Percentiles rank a stretch among this genome's conserved stretches.
phyloP scores from a whole-genome alignment of 2,113 vertebrate species.

The Entelurus aequoreus region DNA sequence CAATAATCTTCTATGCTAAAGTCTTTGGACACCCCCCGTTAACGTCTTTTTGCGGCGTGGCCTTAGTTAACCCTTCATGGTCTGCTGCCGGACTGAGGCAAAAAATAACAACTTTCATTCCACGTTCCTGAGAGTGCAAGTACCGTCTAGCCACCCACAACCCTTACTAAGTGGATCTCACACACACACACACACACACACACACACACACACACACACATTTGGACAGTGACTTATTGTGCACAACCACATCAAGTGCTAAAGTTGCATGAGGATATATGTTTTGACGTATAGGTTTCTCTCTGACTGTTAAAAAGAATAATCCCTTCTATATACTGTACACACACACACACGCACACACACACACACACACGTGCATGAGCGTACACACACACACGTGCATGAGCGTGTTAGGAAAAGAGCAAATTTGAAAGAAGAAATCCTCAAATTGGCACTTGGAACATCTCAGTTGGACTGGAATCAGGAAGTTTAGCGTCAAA shows the following conservation, averaged over 20 bases:
- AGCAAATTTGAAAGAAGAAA: too few relatives aligned
- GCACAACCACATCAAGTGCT: constrained; percentile 72
- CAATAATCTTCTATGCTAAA: too few relatives aligned
- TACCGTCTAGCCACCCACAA: constrained; percentile 65
- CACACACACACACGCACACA: constrained; percentile 9
- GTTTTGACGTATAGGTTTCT: constrained; percentile 66
- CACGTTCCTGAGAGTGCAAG: constrained; percentile 71
- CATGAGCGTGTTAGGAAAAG: constrained; percentile 25
- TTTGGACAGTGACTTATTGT: constrained; percentile 68
- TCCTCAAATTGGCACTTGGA: constrained; percentile 65
- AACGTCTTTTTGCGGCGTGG: constrained; percentile 35
- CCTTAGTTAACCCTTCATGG: constrained; percentile 42
- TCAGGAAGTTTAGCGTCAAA: constrained; percentile 42
- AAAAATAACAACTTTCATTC: constrained; percentile 52
- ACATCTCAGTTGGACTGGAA: constrained; percentile 52
- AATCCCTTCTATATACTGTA: constrained; percentile 62
- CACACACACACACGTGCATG: constrained; percentile 30
- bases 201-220: constrained; percentile 54
- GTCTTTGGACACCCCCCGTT: too few relatives aligned
- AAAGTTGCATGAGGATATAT: constrained; percentile 62
- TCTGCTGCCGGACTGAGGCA: constrained; percentile 66
- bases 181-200: constrained; percentile 48
- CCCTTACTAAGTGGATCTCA: constrained; percentile 62
- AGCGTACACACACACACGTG: constrained; percentile 31
- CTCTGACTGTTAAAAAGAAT: constrained; percentile 60